These are phyloP conservation scores for Cecidostiba fungosa DNA, from an alignment of 2,888 invertebrate species.

Conservation along the genomic window DNA sequence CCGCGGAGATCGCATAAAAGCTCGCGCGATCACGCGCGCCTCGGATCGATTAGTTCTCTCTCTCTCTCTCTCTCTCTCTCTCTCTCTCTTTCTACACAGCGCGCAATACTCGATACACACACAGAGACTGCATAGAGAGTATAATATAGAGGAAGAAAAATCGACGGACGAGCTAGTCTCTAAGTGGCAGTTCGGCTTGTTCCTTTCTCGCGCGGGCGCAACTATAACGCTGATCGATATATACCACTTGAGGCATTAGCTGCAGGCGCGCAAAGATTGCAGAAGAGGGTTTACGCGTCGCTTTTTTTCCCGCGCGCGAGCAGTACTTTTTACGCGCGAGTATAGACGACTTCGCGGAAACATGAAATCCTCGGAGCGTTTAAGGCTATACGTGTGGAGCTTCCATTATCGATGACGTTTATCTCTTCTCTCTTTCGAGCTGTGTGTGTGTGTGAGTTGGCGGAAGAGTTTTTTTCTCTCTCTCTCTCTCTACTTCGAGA, in stretches of 20 bases:
- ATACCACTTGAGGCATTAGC: conserved; percentile 72
- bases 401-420: conserved; percentile 62
- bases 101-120: conserved; percentile 22
- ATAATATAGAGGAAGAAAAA: conserved; percentile 1
- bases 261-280: conserved; percentile 67
- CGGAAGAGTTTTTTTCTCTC: conserved; percentile 30
- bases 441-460: too few relatives aligned
- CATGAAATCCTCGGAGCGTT: conserved; percentile 67
- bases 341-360: conserved; percentile 71
- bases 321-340: background rate
- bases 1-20: conserved; percentile 53
- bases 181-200: conserved; percentile 62
- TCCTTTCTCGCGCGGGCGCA: conserved; percentile 56
- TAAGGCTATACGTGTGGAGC: conserved; percentile 44
- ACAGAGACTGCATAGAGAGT: too few relatives aligned
- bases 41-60: conserved; percentile 49
- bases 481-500: conserved; percentile 7
- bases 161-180: conserved; percentile 53
- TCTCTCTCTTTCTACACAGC: conserved; percentile 19
- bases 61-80: conserved; percentile 19
- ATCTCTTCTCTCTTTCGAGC: conserved; percentile 58
- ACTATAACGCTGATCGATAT: conserved; percentile 68
- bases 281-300: conserved; percentile 65
- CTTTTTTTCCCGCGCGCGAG: conserved; percentile 38
- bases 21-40: conserved; percentile 58